Evolutionary conservation across 2,113 vertebrate genomes (phyloP).

Genomic region (Clarias magur): DNA sequence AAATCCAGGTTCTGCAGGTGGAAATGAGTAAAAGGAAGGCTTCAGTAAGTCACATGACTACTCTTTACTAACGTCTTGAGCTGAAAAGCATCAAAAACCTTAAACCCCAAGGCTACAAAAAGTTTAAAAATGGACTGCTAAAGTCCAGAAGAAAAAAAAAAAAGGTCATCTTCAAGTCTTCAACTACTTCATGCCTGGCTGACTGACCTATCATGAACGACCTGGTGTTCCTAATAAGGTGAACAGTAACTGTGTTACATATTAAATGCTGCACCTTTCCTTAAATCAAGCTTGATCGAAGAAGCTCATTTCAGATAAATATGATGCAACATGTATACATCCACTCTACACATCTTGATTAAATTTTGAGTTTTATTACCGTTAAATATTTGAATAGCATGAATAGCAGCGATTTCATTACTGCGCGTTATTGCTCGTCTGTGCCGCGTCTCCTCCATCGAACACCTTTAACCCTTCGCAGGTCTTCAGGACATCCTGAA

Average conservation of each 20-base stretch:
- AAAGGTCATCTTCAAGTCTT: neutral
- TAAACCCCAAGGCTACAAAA: neutral
- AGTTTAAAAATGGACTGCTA: neutral
- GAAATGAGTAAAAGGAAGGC: neutral
- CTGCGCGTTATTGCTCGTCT: neutral
- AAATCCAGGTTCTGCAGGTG: neutral
- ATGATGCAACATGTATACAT: neutral
- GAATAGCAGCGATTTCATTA: neutral
- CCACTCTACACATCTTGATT: neutral
- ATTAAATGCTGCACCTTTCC: neutral
- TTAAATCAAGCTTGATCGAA: neutral
- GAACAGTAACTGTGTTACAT: neutral
- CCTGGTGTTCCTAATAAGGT: neutral
- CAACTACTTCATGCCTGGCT: neutral
- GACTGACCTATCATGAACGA: neutral
- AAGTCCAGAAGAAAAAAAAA: neutral
- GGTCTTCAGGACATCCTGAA: slow-evolving; percentile 73
- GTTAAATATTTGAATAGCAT: neutral
- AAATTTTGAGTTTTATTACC: neutral
- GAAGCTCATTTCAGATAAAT: neutral
- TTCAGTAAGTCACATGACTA: neutral
- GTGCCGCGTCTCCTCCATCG: neutral
- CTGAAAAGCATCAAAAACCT: neutral
- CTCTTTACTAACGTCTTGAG: neutral
- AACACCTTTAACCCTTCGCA: slow-evolving; percentile 58